Percentiles rank a stretch among this genome's conserved stretches.
Conservation (phyloP, 1,140 invertebrate genomes). For the Metopolophium dirhodum region DNA sequence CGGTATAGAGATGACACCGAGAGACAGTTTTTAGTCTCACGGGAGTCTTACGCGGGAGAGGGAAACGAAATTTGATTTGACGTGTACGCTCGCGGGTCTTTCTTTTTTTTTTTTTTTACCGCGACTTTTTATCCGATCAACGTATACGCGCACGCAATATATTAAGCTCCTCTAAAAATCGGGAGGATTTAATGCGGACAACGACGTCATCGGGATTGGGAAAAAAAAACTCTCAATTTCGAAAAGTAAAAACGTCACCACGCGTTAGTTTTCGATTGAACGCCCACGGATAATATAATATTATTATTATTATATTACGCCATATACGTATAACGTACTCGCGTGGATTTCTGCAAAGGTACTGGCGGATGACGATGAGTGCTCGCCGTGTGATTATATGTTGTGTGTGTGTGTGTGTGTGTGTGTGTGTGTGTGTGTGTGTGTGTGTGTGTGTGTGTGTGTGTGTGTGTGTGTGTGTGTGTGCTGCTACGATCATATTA, state of each 20-base stretch:
- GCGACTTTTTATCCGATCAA: neutral
- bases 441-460: neutral
- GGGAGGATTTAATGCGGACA: neutral
- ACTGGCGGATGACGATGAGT: no score
- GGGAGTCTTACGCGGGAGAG: neutral
- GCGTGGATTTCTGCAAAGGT: no score
- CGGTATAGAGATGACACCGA: neutral
- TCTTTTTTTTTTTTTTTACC: neutral
- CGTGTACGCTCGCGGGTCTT: neutral
- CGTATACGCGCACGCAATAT: no score
- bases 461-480: neutral
- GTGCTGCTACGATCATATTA: neutral
- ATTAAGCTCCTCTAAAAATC: neutral
- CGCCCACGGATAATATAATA: neutral
- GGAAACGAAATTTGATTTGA: neutral
- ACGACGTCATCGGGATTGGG: no score
- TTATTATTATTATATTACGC: neutral
- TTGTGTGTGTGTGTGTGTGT: no score
- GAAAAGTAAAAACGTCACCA: neutral
- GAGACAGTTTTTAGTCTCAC: neutral
- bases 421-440: no score
- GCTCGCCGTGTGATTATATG: no score
- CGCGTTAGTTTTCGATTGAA: neutral
- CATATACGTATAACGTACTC: no score
- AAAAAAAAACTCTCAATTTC: neutral